Evolutionary conservation across 1,140 invertebrate species (phyloP), one percentile per base, ranked within the genome.

Genomic region (Trigoniulus corallinus): DNA sequence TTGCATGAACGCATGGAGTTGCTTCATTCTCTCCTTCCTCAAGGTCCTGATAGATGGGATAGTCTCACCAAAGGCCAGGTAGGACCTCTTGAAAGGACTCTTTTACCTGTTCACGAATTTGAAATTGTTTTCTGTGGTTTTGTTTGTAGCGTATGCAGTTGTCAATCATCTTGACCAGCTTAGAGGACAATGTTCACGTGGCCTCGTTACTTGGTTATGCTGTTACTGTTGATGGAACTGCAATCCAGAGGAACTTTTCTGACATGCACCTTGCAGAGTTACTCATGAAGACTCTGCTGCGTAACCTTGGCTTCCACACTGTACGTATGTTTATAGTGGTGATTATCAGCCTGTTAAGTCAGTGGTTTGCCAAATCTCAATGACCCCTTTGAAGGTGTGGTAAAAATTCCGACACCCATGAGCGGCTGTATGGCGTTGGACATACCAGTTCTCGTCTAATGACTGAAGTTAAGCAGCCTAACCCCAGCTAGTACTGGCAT

Each of bases 181-280:
- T 80, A 15, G 74, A 78, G 59, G 75, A 78, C 58, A 75, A 75
- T 54, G 66, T 64, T 45, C 73, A 77, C 57, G 67, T 78, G 22
- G 70, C 75, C 3, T 61, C 72, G 3, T 61, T 80, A 20, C 65
- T 79, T 2, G 72, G 74, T 2, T 67, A 72, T 61, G 52, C 41
- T 12, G 43, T 22, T 18, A 34, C 22, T 21, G 4, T 50, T 20
- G 54, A 58, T 46, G 43, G 25, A 24, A 51, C 54, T 18, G 57
- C 56, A 44, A 59, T 26, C 23, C 53, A 62, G 47, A 2, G 50
- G 48, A 15, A 3, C 22, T 51, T 51, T 29, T 7, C 3, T 46
- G 68, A 74, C 56, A 61, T 68, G 21, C 58, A 68, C 41, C 61
- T 75, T 24, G 68, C 72, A 3, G 65, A 71, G 54, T 62, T 66